Conservation (phyloP, 2,888 invertebrate species). For the Chalcis sispes region DNA sequence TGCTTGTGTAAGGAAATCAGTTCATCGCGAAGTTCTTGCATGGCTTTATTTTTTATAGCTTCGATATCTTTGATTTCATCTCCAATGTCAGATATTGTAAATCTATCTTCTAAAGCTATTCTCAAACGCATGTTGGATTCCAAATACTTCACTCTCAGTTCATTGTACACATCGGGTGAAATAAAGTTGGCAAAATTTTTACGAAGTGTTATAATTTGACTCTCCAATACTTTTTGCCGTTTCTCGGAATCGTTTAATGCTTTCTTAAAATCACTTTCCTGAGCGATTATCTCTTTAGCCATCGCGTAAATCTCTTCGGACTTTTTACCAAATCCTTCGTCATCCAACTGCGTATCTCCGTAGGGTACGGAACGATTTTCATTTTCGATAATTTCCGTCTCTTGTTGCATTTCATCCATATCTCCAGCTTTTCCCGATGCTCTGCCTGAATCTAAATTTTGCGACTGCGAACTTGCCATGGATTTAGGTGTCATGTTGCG, state of each 20-base stretch:
- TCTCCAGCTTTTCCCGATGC: constrained; percentile 53
- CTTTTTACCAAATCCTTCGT: constrained; percentile 56
- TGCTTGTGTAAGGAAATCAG: constrained; percentile 67
- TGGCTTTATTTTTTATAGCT: constrained; percentile 74
- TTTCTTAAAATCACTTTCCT: constrained; percentile 76
- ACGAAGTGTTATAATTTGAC: constrained; percentile 76
- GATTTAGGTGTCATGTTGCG: constrained; percentile 38
- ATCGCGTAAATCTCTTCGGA: constrained; percentile 61
- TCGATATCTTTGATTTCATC: constrained; percentile 77
- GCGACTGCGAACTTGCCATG: constrained; percentile 23
- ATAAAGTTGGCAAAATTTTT: constrained; percentile 78
- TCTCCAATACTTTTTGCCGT: constrained; percentile 76
- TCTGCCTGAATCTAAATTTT: constrained; percentile 51
- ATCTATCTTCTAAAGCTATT: constrained; percentile 76
- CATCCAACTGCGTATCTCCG: constrained; percentile 22
- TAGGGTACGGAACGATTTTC: constrained; percentile 8
- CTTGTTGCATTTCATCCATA: constrained; percentile 42
- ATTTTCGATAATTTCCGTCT: constrained; percentile 6
- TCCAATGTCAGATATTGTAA: too few species aligned
- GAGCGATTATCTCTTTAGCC: constrained; percentile 77
- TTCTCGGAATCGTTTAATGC: constrained; percentile 76
- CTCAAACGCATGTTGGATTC: constrained; percentile 69
- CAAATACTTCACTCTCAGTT: constrained; percentile 78
- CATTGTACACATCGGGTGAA: constrained; percentile 77
- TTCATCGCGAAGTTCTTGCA: constrained; percentile 50